These are phyloP conservation scores for Fratercula arctica DNA, from an alignment of 2,797 vertebrate species.

Conservation along the genomic window DNA sequence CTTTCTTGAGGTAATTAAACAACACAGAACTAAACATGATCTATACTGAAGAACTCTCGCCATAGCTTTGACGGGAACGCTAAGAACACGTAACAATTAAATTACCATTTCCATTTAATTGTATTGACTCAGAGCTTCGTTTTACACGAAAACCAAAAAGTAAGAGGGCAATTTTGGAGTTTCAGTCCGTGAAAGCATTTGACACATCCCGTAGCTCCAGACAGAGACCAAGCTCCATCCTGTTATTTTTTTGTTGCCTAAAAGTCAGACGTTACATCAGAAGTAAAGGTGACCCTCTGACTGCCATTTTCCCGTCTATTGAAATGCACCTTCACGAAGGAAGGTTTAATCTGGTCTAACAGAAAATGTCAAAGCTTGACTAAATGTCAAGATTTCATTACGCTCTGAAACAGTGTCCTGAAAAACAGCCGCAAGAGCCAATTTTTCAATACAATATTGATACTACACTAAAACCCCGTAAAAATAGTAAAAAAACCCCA, in stretches of 20 bases:
- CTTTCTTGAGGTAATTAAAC: background rate
- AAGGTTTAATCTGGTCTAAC: background rate
- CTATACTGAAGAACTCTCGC: background rate
- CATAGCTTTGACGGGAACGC: background rate
- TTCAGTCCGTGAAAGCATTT: background rate
- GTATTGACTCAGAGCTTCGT: background rate
- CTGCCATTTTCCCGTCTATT: background rate
- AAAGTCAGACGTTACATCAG: background rate
- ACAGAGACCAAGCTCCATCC: background rate
- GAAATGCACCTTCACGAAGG: constrained; percentile 11
- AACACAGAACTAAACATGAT: background rate
- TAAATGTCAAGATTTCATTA: constrained; percentile 46
- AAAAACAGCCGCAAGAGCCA: background rate
- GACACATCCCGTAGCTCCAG: background rate
- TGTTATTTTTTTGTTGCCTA: background rate
- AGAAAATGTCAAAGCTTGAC: constrained; percentile 56
- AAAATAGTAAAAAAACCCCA: background rate
- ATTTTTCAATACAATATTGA: background rate
- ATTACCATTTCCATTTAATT: background rate
- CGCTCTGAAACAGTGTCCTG: background rate
- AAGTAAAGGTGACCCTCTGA: background rate
- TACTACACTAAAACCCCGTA: background rate
- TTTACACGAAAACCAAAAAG: background rate
- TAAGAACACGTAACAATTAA: background rate
- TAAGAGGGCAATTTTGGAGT: accelerated